Conservation (phyloP, 2,888 invertebrate genomes). For the Ctenicera cuprea region DNA sequence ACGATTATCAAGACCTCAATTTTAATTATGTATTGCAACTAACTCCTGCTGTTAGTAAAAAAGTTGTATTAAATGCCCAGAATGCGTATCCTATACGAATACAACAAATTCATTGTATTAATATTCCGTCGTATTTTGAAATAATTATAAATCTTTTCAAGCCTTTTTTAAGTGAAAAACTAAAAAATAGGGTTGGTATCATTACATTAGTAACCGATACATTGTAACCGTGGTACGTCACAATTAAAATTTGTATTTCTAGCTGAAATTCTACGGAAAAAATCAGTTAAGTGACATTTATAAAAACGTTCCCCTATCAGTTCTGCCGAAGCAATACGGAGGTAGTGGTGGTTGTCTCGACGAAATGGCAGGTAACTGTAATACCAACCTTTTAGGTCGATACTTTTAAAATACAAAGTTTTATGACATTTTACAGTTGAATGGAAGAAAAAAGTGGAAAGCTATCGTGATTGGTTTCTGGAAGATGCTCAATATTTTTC, state of each 20-base stretch:
- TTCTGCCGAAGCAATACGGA: slow-evolving; percentile 80
- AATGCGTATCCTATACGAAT: slow-evolving; percentile 77
- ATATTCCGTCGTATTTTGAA: slow-evolving; percentile 77
- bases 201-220: too few relatives aligned
- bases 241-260: too few relatives aligned
- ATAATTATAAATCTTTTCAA: slow-evolving; percentile 76
- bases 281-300: slow-evolving; percentile 75
- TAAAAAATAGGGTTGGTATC: slow-evolving; percentile 76
- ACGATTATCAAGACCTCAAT: background rate
- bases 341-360: slow-evolving; percentile 76
- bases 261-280: slow-evolving; percentile 74
- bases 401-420: background rate
- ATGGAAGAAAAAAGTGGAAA: slow-evolving; percentile 74
- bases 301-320: slow-evolving; percentile 75
- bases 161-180: slow-evolving; percentile 77
- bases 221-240: too few relatives aligned
- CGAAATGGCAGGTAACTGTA: slow-evolving; percentile 73
- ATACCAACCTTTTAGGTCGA: too few relatives aligned
- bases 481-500: slow-evolving; percentile 73
- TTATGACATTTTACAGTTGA: slow-evolving; percentile 65
- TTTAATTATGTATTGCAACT: background rate
- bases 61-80: slow-evolving; percentile 70
- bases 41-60: slow-evolving; percentile 77
- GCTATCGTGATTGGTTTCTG: slow-evolving; percentile 73
- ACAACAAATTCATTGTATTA: slow-evolving; percentile 76